Evolutionary conservation across 2,797 vertebrate species (phyloP).

Genomic region (Typhlichthys eigenmanni): DNA sequence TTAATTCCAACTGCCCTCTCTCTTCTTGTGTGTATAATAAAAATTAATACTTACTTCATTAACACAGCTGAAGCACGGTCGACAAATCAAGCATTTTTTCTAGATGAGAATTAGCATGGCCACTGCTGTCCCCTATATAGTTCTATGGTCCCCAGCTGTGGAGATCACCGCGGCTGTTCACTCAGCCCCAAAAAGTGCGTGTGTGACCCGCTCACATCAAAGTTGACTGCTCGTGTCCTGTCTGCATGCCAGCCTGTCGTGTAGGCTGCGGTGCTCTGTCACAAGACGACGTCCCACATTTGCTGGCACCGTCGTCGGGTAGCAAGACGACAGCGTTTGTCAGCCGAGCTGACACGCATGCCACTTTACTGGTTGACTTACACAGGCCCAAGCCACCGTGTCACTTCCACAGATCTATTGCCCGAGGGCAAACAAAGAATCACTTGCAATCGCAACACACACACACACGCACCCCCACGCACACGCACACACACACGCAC

Average conservation of each 20-base stretch:
- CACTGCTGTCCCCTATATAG: neutral
- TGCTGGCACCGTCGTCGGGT: slow-evolving; percentile 68
- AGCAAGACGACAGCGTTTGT: slow-evolving; percentile 77
- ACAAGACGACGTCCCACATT: slow-evolving; percentile 79
- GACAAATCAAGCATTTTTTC: slow-evolving; percentile 41
- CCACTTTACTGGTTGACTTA: slow-evolving; percentile 78
- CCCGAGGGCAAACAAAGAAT: slow-evolving; percentile 65
- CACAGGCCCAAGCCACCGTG: slow-evolving; percentile 73
- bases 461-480: neutral
- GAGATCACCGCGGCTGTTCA: slow-evolving; percentile 62
- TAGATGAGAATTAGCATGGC: slow-evolving; percentile 42
- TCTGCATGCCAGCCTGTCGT: slow-evolving; percentile 67
- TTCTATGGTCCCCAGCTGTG: slow-evolving; percentile 58
- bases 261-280: slow-evolving; percentile 74
- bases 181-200: slow-evolving; percentile 44
- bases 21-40: too few relatives aligned
- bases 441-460: neutral
- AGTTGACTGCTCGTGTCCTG: slow-evolving; percentile 73
- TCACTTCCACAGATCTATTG: slow-evolving; percentile 74
- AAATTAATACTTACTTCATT: too few relatives aligned
- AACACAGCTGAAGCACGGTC: slow-evolving; percentile 13
- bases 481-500: neutral
- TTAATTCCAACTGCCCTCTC: too few relatives aligned
- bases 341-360: slow-evolving; percentile 78
- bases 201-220: slow-evolving; percentile 68